Percentiles rank a stretch among this genome's conserved stretches.
Evolutionary conservation across 2,113 vertebrate species (phyloP).

Genomic region (Dryoscopus gambensis): DNA sequence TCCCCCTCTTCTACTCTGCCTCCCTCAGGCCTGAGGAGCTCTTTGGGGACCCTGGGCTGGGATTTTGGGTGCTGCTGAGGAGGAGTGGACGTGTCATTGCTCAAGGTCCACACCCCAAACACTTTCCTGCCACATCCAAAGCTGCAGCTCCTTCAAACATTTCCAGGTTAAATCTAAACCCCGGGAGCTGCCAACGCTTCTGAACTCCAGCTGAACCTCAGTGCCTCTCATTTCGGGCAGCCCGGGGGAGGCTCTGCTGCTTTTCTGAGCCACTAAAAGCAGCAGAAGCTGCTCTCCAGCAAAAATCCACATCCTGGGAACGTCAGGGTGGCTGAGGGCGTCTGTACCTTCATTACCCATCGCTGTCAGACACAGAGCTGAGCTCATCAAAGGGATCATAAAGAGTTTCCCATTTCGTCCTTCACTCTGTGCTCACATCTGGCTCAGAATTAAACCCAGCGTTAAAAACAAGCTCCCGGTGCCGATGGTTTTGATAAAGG

Average conservation of each 20-base stretch:
- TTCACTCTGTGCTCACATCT: background rate
- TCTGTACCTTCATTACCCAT: background rate
- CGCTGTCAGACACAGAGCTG: background rate
- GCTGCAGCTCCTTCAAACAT: background rate
- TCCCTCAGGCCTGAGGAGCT: background rate
- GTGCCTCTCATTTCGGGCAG: background rate
- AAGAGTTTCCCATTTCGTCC: background rate
- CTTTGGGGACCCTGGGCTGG: background rate
- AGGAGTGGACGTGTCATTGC: rapidly evolving
- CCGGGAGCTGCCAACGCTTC: background rate
- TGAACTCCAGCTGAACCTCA: background rate
- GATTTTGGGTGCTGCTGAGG: background rate
- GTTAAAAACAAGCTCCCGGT: background rate
- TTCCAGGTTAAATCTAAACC: background rate
- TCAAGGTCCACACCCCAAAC: background rate
- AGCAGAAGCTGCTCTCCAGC: background rate
- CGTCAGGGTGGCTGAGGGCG: background rate
- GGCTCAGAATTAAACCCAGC: background rate
- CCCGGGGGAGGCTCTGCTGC: background rate
- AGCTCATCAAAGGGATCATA: background rate
- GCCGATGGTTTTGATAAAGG: background rate
- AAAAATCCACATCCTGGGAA: background rate
- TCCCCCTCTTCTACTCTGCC: background rate
- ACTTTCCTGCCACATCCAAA: rapidly evolving
- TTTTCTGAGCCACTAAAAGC: background rate